These are phyloP conservation scores for Enteromius trimaculatus DNA, from an alignment of 2,797 vertebrate genomes.

Conservation along the genomic window DNA sequence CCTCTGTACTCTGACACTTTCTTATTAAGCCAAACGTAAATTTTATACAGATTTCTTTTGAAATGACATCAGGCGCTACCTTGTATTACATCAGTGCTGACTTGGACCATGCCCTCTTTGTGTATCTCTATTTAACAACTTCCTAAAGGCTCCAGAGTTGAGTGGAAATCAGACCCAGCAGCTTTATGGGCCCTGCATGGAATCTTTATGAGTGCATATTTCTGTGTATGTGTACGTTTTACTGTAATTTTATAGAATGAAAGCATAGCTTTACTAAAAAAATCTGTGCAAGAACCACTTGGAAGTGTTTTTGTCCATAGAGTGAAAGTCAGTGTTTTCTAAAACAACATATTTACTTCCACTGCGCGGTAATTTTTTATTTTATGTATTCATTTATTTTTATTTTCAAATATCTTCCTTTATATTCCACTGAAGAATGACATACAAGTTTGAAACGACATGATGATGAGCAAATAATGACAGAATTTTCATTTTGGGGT, in stretches of 20 bases:
- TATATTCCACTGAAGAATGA: too few species aligned
- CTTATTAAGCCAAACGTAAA: conserved; percentile 10
- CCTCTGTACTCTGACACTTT: not conserved
- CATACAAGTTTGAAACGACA: not conserved
- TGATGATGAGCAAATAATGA: not conserved
- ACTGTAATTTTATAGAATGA: conserved; percentile 13
- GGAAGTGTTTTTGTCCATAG: not conserved
- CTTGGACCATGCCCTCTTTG: conserved; percentile 44
- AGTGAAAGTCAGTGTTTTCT: not conserved
- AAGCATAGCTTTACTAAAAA: not conserved
- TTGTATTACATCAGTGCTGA: conserved; percentile 41
- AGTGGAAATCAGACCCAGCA: conserved; percentile 54
- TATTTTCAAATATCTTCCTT: not conserved
- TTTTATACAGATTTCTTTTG: conserved; percentile 36
- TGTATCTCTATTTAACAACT: conserved; percentile 53
- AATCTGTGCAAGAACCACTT: not conserved
- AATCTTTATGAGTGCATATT: conserved; percentile 38
- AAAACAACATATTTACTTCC: not conserved
- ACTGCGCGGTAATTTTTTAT: too few species aligned
- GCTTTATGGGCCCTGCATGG: conserved; percentile 41
- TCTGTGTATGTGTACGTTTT: conserved; percentile 26
- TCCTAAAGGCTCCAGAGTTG: conserved; percentile 45
- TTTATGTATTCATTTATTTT: too few species aligned
- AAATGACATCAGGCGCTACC: conserved; percentile 42
- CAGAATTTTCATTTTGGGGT: not conserved